A percentile compares a stretch with the other conserved stretches of the same genome.
These are phyloP conservation scores for Pseudopleuronectes americanus DNA, from an alignment of 2,797 vertebrate genomes.

Conservation along the genomic window DNA sequence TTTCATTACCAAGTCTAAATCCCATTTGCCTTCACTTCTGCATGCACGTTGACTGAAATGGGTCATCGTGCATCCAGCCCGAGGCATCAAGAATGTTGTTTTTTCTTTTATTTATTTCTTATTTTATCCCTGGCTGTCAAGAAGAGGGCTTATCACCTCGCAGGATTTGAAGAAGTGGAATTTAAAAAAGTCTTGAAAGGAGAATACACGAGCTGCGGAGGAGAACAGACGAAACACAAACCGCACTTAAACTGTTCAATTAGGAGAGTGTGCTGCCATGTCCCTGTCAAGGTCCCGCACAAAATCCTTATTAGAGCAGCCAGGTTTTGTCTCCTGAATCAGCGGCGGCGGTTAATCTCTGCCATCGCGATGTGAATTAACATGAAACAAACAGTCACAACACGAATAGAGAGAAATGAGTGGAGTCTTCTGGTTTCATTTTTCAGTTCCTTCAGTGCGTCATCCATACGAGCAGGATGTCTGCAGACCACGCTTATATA, in stretches of 20 bases:
- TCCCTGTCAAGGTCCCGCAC: conserved; percentile 25
- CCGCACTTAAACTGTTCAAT: conserved; percentile 42
- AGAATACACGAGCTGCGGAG: background rate
- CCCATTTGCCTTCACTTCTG: conserved; percentile 31
- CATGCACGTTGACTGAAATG: conserved; percentile 64
- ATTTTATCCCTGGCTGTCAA: conserved; percentile 12
- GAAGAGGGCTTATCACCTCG: conserved; percentile 39
- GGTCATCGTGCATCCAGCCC: conserved; percentile 64
- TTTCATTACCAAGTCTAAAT: conserved; percentile 31
- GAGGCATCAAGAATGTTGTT: conserved; percentile 46
- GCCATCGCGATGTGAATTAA: conserved; percentile 34
- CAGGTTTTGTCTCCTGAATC: conserved; percentile 40
- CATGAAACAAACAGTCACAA: conserved; percentile 21
- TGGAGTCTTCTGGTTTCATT: conserved; percentile 11
- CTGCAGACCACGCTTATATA: conserved; percentile 65
- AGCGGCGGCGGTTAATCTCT: conserved; percentile 47
- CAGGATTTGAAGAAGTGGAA: conserved; percentile 13
- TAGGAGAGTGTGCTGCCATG: conserved; percentile 33
- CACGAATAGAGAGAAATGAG: conserved; percentile 26
- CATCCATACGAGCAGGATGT: conserved; percentile 51
- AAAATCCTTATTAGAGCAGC: conserved; percentile 16
- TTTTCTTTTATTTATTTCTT: conserved; percentile 1
- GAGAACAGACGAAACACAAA: conserved; percentile 32
- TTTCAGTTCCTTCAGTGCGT: conserved; percentile 16
- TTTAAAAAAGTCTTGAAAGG: conserved; percentile 13